Percentiles rank a stretch among this genome's conserved stretches.
Conservation (phyloP, 1,140 invertebrate genomes). For the Parapsyche elsis region DNA sequence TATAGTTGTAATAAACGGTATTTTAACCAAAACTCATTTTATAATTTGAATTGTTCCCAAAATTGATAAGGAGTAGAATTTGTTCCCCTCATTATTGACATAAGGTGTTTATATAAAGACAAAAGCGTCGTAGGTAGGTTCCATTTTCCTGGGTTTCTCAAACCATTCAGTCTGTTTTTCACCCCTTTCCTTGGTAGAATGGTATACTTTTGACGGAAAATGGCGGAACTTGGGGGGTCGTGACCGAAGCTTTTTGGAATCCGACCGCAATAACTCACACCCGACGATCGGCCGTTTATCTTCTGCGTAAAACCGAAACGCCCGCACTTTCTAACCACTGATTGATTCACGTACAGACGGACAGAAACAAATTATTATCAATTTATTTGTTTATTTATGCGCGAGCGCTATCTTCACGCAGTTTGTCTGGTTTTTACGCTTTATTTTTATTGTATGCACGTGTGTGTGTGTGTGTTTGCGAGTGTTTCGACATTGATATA, state of each 20-base stretch:
- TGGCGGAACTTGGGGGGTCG: conserved; percentile 1
- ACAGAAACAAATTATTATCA: conserved; percentile 40
- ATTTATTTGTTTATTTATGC: conserved; percentile 39
- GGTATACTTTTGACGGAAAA: too few species aligned
- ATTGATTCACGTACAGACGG: conserved; percentile 29
- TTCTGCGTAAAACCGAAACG: conserved; percentile 20
- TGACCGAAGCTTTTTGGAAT: conserved; percentile 15
- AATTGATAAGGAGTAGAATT: too few species aligned
- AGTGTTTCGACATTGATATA: conserved; percentile 24
- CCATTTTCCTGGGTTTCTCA: too few species aligned
- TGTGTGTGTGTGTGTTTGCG: background rate
- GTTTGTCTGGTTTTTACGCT: background rate
- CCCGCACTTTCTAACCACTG: conserved; percentile 33
- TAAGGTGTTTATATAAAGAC: too few species aligned
- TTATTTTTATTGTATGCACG: conserved; percentile 4
- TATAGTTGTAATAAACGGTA: too few species aligned
- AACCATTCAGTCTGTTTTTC: too few species aligned
- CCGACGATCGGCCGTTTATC: conserved; percentile 26
- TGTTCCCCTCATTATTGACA: too few species aligned
- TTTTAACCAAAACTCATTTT: too few species aligned
- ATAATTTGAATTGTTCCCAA: too few species aligned
- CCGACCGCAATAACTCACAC: conserved; percentile 31
- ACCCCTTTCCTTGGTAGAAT: too few species aligned
- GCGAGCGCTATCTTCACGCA: conserved; percentile 19
- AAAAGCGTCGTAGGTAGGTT: too few species aligned